phyloP scores from a whole-genome alignment of 2,113 vertebrate species.

The Dissostichus mawsoni region DNA sequence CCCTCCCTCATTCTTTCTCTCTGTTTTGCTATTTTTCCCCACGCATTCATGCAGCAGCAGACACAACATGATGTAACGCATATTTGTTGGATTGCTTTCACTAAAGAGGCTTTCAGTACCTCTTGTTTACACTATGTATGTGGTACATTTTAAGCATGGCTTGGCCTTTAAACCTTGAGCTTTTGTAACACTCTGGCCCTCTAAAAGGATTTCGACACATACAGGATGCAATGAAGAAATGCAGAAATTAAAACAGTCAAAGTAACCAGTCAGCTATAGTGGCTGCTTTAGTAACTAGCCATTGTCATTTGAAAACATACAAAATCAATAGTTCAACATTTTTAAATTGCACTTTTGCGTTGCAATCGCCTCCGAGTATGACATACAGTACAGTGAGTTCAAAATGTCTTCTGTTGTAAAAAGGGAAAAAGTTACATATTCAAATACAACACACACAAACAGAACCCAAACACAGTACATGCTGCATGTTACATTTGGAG shows the following conservation, averaged over 20 bases:
- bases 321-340: background rate
- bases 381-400: background rate
- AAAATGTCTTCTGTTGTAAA: constrained; percentile 8
- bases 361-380: background rate
- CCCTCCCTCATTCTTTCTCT: background rate
- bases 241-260: background rate
- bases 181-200: background rate
- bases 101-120: constrained; percentile 16
- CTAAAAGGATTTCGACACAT: background rate
- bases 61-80: constrained; percentile 58
- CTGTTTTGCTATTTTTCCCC: constrained; percentile 33
- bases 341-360: background rate
- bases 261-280: background rate
- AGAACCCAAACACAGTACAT: constrained; percentile 29
- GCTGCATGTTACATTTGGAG: constrained; percentile 33
- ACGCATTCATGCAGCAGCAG: constrained; percentile 48
- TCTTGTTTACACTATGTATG: constrained; percentile 1
- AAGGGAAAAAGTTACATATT: constrained; percentile 15
- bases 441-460: constrained; percentile 15
- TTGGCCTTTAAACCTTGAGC: background rate
- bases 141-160: background rate
- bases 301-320: background rate
- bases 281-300: background rate
- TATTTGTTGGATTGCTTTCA: constrained; percentile 36
- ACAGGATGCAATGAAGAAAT: background rate